These are phyloP conservation scores for Tetrax tetrax DNA, from an alignment of 2,113 vertebrate species.

Conservation along the genomic window DNA sequence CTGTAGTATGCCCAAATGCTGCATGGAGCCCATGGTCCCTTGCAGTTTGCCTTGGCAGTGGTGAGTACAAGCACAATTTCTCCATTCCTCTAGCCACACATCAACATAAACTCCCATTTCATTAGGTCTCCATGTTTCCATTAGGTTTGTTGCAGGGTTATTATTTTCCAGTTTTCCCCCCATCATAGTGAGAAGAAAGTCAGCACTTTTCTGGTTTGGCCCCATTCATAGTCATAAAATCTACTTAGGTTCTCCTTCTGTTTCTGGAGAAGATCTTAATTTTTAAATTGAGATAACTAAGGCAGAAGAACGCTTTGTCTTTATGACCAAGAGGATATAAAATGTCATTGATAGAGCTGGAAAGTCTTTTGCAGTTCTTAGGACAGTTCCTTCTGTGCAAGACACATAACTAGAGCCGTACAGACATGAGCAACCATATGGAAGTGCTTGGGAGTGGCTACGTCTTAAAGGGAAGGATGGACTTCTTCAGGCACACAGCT, in stretches of 20 bases:
- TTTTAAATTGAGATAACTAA: background rate
- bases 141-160: background rate
- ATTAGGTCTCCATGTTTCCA: background rate
- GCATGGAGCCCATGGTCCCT: background rate
- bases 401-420: background rate
- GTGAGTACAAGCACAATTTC: background rate
- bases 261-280: background rate
- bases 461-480: background rate
- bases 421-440: background rate
- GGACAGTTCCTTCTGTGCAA: background rate
- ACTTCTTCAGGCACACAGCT: background rate
- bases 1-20: background rate
- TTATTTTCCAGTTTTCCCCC: background rate
- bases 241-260: background rate
- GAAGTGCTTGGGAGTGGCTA: background rate
- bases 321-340: background rate
- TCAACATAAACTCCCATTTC: background rate
- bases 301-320: background rate
- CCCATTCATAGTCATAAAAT: background rate
- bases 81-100: background rate
- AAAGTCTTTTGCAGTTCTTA: background rate
- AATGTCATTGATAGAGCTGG: background rate
- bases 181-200: background rate
- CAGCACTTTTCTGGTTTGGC: background rate
- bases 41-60: rapidly evolving